Percentiles rank a stretch among this genome's conserved stretches.
Evolutionary conservation across 1,140 invertebrate genomes (phyloP).

Genomic region (Magallana ariakensis): DNA sequence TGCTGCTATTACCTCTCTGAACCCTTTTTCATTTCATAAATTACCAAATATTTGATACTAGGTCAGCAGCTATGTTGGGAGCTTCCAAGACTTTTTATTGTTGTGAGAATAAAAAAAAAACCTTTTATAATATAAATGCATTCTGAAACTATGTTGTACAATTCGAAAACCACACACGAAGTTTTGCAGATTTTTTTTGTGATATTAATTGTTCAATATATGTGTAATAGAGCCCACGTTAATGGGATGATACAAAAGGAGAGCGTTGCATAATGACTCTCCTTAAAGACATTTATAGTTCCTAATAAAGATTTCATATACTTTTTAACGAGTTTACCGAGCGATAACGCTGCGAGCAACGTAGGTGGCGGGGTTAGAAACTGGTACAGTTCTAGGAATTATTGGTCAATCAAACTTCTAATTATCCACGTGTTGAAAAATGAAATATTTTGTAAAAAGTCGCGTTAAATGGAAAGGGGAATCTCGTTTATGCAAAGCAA

Average conservation of each 20-base stretch:
- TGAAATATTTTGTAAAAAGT: not conserved
- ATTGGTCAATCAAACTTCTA: not conserved
- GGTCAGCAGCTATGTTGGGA: not conserved
- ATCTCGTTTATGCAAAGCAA: too few relatives aligned
- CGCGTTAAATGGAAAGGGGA: too few relatives aligned
- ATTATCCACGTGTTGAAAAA: not conserved
- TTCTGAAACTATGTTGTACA: not conserved
- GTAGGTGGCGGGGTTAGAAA: not conserved
- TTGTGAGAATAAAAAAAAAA: not conserved
- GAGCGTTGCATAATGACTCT: slow-evolving; percentile 27
- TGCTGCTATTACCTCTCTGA: slow-evolving; percentile 1
- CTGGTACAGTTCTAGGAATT: not conserved
- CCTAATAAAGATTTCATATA: slow-evolving; percentile 35
- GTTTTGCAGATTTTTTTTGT: not conserved
- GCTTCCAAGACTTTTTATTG: not conserved
- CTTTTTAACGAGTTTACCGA: slow-evolving; percentile 11
- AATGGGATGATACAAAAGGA: slow-evolving; percentile 21
- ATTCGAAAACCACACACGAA: slow-evolving; percentile 20
- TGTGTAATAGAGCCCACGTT: slow-evolving; percentile 20
- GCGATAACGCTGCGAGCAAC: not conserved
- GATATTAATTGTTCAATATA: slow-evolving; percentile 36
- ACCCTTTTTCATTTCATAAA: slow-evolving; percentile 17
- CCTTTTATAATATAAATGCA: not conserved
- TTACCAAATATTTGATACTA: not conserved
- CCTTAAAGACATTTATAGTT: slow-evolving; percentile 20